Evolutionary conservation across 2,888 invertebrate genomes (phyloP), one percentile per base, ranked within the genome.

Genomic region (Listrodromus nycthemerus): DNA sequence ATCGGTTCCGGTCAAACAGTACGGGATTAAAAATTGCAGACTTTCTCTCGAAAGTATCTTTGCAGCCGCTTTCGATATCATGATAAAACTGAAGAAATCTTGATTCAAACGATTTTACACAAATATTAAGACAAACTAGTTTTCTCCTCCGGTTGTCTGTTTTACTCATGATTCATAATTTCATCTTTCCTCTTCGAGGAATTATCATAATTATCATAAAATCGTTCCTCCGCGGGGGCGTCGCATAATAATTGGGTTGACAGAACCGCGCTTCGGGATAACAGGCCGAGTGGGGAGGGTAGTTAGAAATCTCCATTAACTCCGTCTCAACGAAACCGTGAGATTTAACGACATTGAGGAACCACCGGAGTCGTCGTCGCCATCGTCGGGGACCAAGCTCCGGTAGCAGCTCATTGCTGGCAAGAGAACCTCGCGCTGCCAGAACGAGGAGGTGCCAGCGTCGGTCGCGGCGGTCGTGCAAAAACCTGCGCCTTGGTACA

Each of bases 281-380:
- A 73, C 61, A 45, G 80, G 63, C 63, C 7, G 45, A 24, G 19
- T 13, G 61, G 37, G 24, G 24, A 13, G 71, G 37, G 6, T 13
- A 58, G 61, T 27, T 65, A 58, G 70, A 80, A 88, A 87, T 76
- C 81, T 87, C 86, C 87, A 83, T 89, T 89, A 89, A 87, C 84
- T 67, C 81, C 66, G 86, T 86, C 87, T 88, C 85, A 83, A 85
- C 85, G 86, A 85, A 88, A 81, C 80, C 82, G 78, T 73, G 76
- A 76, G 85, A 85, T 90, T 90, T 88, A 90, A 89, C 87, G 88
- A 89, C 86, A 89, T 90, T 88, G 87, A 86, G 88, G 87, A 89
- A 87, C 85, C 83, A 80, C 83, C 79, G 75, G 83, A 77, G 74
- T 74, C 37, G 33, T 71, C 33, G 21, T 74, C 8, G 41, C 33